Evolutionary conservation across 1,140 invertebrate species (phyloP), one percentile per base, ranked within the genome.

Genomic region (Himalopsyche phryganea): DNA sequence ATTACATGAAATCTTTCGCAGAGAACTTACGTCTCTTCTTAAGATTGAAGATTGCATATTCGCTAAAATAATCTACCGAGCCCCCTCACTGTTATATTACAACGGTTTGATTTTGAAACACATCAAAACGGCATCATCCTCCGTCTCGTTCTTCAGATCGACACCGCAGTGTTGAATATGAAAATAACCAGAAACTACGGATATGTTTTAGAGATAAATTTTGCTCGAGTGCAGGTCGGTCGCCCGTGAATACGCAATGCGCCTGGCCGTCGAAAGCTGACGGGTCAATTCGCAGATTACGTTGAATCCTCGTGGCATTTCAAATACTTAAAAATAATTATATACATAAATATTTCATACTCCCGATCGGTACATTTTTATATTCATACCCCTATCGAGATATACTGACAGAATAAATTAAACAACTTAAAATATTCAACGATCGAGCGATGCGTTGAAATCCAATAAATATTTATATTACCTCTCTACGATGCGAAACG

Each of bases 161-260:
- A 13, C n/a, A 40, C 38, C 11, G 15, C 11, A 11, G 11, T 13
- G 11, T 11, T 11, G 38, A 6, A n/a, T n/a, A 40, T 13, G 15
- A 40, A 40, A 4, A 40, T 6, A n/a, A 40, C 15, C 38, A 40
- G 38, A 50, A 13, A 28, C 48, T 58, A 58, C 48, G 35, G 55
- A 58, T 58, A 58, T 58, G 55, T 58, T 35, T 50, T 44, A 18
- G 35, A 58, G 47, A 50, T 50, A 50, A 50, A 51, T 50, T 57
- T 38, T 44, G 28, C 17, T 38, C 46, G 5, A 17, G 18, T 42
- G n/a, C 38, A 40, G n/a, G 11, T 40, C 38, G 38, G 11, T 15
- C 38, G n/a, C n/a, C n/a, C n/a, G n/a, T n/a, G n/a, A n/a, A 40
- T 15, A 15, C 15, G 11, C 11, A 40, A 40, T 6, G 3, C 11